Percentiles rank a stretch among this genome's conserved stretches.
phyloP scores from a whole-genome alignment of 2,888 invertebrate species.

The Diabrotica balteata region DNA sequence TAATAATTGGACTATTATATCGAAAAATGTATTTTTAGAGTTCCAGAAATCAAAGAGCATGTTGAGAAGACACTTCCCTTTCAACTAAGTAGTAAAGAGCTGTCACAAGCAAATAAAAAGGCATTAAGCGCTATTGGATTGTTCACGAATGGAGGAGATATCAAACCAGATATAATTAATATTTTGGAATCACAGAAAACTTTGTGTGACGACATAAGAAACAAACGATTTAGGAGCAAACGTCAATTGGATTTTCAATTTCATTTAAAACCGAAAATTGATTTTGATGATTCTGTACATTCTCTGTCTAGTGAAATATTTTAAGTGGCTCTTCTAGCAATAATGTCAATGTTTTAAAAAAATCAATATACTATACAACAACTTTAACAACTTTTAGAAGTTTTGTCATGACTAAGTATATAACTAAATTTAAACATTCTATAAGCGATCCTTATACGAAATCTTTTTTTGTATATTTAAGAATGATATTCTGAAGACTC shows the following conservation, averaged over 20 bases:
- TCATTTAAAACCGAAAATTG: slow-evolving; percentile 33
- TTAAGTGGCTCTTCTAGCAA: slow-evolving; percentile 23
- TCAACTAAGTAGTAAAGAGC: slow-evolving; percentile 39
- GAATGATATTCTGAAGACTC: no score
- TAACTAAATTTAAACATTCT: no score
- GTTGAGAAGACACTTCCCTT: slow-evolving; percentile 25
- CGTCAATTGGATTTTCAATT: slow-evolving; percentile 39
- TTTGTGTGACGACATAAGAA: slow-evolving; percentile 35
- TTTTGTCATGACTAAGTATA: no score
- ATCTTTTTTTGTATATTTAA: no score
- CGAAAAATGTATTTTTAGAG: no score
- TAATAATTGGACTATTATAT: no score
- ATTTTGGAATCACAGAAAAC: slow-evolving; percentile 38
- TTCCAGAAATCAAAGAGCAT: no score
- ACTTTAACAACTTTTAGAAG: no score
- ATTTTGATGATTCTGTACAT: slow-evolving; percentile 13
- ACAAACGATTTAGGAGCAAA: slow-evolving; percentile 39
- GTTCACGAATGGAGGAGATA: slow-evolving; percentile 41
- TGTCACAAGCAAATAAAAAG: slow-evolving; percentile 34
- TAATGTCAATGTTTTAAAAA: no score
- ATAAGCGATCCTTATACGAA: no score
- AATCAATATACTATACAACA: no score
- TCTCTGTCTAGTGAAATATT: slow-evolving; percentile 26
- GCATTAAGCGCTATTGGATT: slow-evolving; percentile 40
- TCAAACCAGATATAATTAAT: slow-evolving; percentile 40